These are phyloP conservation scores for Sebastes vulpes DNA, from an alignment of 2,797 vertebrate genomes.

Conservation along the genomic window DNA sequence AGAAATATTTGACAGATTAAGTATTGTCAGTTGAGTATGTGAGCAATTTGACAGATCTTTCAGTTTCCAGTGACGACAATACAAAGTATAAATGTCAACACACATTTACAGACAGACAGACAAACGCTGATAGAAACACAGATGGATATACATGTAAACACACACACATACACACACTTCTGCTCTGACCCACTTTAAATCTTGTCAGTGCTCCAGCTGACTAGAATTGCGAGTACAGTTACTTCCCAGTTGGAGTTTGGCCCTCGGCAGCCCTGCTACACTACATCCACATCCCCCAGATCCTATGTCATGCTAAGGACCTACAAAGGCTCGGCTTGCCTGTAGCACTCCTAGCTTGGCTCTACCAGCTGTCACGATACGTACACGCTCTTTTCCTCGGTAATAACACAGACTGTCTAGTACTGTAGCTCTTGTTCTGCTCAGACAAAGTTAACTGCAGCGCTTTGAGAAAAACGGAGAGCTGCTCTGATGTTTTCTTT, in stretches of 20 bases:
- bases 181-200: conserved; percentile 73
- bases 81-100: conserved; percentile 8
- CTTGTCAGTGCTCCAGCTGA: conserved; percentile 52
- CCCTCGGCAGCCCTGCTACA: conserved; percentile 53
- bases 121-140: conserved; percentile 14
- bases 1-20: conserved; percentile 12
- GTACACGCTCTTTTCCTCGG: conserved; percentile 14
- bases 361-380: conserved; percentile 68
- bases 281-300: conserved; percentile 54
- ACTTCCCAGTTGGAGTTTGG: conserved; percentile 60
- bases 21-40: background rate
- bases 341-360: conserved; percentile 37
- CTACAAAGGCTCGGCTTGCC: conserved; percentile 48
- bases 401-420: conserved; percentile 38
- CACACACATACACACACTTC: conserved; percentile 6
- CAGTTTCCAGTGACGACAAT: conserved; percentile 14
- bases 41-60: conserved; percentile 13
- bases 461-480: conserved; percentile 11
- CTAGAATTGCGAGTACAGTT: conserved; percentile 56
- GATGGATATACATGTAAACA: conserved; percentile 2
- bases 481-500: conserved; percentile 33
- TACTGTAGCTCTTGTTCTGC: conserved; percentile 24
- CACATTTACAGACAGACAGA: conserved; percentile 1
- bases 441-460: conserved; percentile 48
- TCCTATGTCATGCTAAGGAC: conserved; percentile 62